Evolutionary conservation across 2,113 vertebrate genomes (phyloP).

Genomic region (Urocolius indicus): DNA sequence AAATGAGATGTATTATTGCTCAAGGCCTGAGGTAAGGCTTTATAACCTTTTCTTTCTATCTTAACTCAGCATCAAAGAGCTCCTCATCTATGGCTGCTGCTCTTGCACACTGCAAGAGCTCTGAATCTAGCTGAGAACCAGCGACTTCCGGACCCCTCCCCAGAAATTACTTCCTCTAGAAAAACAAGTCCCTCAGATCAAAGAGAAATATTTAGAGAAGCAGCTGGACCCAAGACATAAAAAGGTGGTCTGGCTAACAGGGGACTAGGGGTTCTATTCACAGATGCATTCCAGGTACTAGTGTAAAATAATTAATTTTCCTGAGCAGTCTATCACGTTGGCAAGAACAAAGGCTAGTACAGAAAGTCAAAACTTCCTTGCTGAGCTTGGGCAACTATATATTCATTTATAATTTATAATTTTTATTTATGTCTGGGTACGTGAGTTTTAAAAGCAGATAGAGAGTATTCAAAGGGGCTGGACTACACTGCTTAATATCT

Average conservation of each 20-base stretch:
- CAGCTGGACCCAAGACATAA: neutral
- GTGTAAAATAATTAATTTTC: neutral
- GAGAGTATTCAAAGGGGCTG: neutral
- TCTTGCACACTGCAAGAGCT: neutral
- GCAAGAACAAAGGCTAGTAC: neutral
- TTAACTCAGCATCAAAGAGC: neutral
- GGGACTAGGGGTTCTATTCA: neutral
- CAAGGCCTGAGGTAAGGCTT: neutral
- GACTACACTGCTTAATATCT: neutral
- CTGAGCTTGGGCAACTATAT: no score
- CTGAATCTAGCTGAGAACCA: neutral
- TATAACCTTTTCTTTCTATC: neutral
- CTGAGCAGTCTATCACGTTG: neutral
- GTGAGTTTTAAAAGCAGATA: neutral
- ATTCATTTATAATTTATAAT: no score
- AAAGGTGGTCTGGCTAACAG: neutral
- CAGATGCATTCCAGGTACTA: neutral
- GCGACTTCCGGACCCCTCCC: neutral
- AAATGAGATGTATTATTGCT: neutral
- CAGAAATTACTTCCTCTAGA: slow-evolving; percentile 11
- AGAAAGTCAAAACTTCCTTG: neutral
- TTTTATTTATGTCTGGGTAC: neutral
- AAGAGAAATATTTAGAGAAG: slow-evolving; percentile 45
- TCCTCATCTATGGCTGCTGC: neutral
- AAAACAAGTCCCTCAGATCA: slow-evolving; percentile 28